Percentiles rank a stretch among this genome's conserved stretches.
Conservation (phyloP, 2,113 vertebrate species). For the Stictonetta naevosa region DNA sequence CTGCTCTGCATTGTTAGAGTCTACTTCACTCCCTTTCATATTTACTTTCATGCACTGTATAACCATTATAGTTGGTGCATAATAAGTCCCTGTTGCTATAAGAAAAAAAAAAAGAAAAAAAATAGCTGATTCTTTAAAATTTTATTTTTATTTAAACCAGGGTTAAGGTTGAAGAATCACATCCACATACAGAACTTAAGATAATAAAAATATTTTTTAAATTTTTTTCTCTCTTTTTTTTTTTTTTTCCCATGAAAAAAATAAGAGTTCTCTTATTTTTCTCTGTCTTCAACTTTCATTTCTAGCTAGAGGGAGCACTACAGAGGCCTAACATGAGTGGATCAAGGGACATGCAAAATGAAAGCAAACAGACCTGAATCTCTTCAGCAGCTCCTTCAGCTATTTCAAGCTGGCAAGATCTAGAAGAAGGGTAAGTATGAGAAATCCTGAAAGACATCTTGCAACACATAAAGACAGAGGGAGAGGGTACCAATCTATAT, state of each 20-base stretch:
- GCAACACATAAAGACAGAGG: neutral
- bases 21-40: constrained; percentile 51
- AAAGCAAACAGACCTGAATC: neutral
- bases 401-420: neutral
- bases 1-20: constrained; percentile 43
- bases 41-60: constrained; percentile 37
- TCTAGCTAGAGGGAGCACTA: neutral
- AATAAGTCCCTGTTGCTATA: constrained; percentile 21
- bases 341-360: neutral
- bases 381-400: neutral
- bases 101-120: neutral
- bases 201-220: constrained; percentile 56
- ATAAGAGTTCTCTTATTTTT: neutral
- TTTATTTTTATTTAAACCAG: constrained; percentile 72
- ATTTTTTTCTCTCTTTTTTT: neutral
- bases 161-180: constrained; percentile 45
- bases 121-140: neutral
- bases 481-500: neutral
- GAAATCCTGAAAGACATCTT: neutral
- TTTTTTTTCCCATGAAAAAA: neutral
- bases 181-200: constrained; percentile 3
- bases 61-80: neutral
- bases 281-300: constrained; percentile 16
- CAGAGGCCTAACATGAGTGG: neutral
- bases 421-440: neutral